A percentile compares a stretch with the other conserved stretches of the same genome.
Evolutionary conservation across 2,888 invertebrate genomes (phyloP).

Genomic region (Ormia ochracea): DNA sequence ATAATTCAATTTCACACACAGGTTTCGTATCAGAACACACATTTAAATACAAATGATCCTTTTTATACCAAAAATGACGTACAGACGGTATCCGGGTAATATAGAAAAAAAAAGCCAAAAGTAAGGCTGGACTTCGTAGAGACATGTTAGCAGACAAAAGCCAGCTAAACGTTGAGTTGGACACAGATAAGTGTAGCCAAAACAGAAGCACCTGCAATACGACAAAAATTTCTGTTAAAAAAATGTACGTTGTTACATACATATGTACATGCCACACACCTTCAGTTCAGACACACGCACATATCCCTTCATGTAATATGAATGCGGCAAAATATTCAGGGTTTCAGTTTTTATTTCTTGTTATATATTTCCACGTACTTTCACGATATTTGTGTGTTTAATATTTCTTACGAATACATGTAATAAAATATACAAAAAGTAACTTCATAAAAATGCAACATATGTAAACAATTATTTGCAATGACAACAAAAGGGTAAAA

Average conservation of each 20-base stretch:
- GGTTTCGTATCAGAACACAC: conserved; percentile 10
- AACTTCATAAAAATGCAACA: conserved; percentile 41
- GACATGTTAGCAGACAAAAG: conserved; percentile 59
- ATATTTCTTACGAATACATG: not conserved
- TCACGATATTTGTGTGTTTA: not conserved
- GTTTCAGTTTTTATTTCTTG: conserved; percentile 37
- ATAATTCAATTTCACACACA: conserved; percentile 72
- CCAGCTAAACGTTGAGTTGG: conserved; percentile 59
- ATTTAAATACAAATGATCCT: conserved; percentile 7
- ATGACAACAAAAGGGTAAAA: conserved; percentile 23
- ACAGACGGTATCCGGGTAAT: conserved; percentile 22
- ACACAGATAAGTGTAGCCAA: conserved; percentile 57
- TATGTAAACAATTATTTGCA: conserved; percentile 44
- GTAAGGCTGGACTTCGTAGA: conserved; percentile 37
- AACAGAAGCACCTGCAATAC: conserved; percentile 71
- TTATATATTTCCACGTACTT: conserved; percentile 13
- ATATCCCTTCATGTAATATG: conserved; percentile 65
- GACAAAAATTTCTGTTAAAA: conserved; percentile 67
- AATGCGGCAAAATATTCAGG: conserved; percentile 65
- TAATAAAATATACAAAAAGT: not conserved
- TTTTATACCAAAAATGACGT: conserved; percentile 26
- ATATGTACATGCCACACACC: conserved; percentile 19
- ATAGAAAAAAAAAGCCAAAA: conserved; percentile 23
- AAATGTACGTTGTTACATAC: no score
- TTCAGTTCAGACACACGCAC: conserved; percentile 9